Evolutionary conservation across 2,113 vertebrate species (phyloP), one percentile per base, ranked within the genome.

Genomic region (Chaetorhynchus papuensis): DNA sequence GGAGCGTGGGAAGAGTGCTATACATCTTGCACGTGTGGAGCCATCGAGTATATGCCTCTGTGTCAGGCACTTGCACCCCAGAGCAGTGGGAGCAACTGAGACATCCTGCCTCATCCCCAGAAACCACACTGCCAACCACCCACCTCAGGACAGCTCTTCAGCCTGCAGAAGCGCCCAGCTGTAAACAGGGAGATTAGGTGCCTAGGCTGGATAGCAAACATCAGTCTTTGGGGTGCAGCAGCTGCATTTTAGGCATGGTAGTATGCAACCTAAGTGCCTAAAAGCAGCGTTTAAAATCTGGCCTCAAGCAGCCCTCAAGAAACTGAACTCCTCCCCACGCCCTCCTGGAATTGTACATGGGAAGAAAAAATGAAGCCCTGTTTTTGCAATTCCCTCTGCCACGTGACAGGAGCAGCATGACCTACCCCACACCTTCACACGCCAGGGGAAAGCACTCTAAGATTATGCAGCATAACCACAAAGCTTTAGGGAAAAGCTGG

Each of bases 401-500:
- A 82, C 2, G 0, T 1, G 3, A 37, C 6, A 22, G 23, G 12
- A 66, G 17, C 27, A 35, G 21, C 2, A 4, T 10, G 21, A 63
- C 20, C 33, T 20, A 70, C 15, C 30, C 23, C 4, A 4, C 53
- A 15, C 5, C 26, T 66, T 57, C 33, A 23, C 1, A 0, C 22
- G 27, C 31, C 15, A 37, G 10, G 5, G 16, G 30, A 76, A 81
- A 54, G 44, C 1, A 4, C 47, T 64, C 56, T 12, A 4, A 64
- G 27, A 26, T 17, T 57, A 53, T 1, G 7, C 42, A 66, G 47
- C 0, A 0, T 19, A 44, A 71, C 10, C 24, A 10, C 54, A 41
- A 60, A 54, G 59, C 45, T 53, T 2, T 19, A 10, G 8, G 41
- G 65, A 91, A 65, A 39, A 15, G 30, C 56, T 91, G 37, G 23